phyloP scores from a whole-genome alignment of 2,113 vertebrate genomes.

The Lophius piscatorius region DNA sequence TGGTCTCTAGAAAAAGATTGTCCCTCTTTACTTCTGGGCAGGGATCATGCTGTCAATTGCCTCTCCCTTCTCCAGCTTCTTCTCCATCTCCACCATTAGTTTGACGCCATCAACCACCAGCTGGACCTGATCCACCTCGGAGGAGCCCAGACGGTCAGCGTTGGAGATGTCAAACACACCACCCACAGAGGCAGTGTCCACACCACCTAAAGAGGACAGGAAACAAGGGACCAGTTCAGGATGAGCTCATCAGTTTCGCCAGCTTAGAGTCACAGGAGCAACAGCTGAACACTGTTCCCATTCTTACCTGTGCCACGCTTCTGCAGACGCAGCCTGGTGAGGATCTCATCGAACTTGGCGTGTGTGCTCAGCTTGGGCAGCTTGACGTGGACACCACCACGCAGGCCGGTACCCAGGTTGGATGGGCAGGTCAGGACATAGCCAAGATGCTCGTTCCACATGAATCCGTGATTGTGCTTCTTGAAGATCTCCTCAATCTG shows the following conservation, averaged over 20 bases:
- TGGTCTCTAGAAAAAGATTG: conserved; percentile 57
- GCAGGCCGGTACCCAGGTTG: conserved; percentile 93
- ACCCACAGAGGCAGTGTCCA: conserved; percentile 94
- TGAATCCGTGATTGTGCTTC: conserved; percentile 89
- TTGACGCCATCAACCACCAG: conserved; percentile 97
- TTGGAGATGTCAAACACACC: conserved; percentile 96
- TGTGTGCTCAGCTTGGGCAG: conserved; percentile 91
- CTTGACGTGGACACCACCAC: conserved; percentile 92
- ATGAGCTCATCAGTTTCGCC: not conserved
- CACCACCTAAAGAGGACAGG: conserved; percentile 81
- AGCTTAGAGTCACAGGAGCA: not conserved
- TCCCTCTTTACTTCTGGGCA: conserved; percentile 88
- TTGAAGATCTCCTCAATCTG: conserved; percentile 96
- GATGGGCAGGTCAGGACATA: conserved; percentile 94
- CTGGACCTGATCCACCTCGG: conserved; percentile 94
- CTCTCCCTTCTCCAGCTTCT: conserved; percentile 94
- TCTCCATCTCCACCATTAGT: conserved; percentile 97
- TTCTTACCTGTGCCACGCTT: conserved; percentile 91
- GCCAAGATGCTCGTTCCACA: conserved; percentile 94
- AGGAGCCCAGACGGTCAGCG: conserved; percentile 91
- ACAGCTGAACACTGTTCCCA: not conserved
- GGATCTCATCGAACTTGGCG: conserved; percentile 91
- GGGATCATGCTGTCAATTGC: conserved; percentile 94
- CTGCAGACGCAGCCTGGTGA: conserved; percentile 91
- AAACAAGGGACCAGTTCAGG: not conserved